Percentiles rank a stretch among this genome's conserved stretches.
Conservation (phyloP, 2,113 vertebrate genomes). For the Pelvicachromis taeniatus region DNA sequence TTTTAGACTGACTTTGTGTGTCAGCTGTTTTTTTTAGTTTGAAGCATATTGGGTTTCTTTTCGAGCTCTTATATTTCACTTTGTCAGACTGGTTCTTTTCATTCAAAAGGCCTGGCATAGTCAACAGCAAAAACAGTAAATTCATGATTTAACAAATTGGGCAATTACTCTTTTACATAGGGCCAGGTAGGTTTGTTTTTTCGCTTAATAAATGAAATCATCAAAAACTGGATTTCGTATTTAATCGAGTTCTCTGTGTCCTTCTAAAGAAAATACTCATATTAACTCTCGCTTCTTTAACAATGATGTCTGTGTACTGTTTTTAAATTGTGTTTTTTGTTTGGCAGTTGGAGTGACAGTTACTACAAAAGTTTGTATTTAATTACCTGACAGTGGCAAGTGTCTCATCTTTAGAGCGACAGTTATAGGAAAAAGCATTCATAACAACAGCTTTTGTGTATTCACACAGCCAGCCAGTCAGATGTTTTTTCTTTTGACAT, state of each 20-base stretch:
- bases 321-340: background rate
- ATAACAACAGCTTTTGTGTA: background rate
- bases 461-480: background rate
- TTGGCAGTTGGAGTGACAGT: background rate
- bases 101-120: background rate
- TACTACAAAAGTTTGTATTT: background rate
- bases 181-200: background rate
- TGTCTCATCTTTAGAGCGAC: background rate
- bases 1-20: background rate
- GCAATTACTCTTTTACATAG: background rate
- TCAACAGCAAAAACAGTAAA: background rate
- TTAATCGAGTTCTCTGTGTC: background rate
- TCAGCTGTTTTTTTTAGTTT: background rate
- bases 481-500: background rate
- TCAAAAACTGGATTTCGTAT: background rate
- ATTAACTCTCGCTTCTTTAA: background rate
- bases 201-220: background rate
- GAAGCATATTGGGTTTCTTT: background rate
- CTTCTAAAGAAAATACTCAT: background rate
- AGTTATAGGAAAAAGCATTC: background rate
- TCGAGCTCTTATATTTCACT: background rate
- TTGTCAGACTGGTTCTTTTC: background rate
- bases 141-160: background rate
- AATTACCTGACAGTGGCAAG: background rate
- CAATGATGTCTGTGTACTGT: rapidly evolving